Conservation (phyloP, 2,888 invertebrate species). For the Oxytorus armatus region DNA sequence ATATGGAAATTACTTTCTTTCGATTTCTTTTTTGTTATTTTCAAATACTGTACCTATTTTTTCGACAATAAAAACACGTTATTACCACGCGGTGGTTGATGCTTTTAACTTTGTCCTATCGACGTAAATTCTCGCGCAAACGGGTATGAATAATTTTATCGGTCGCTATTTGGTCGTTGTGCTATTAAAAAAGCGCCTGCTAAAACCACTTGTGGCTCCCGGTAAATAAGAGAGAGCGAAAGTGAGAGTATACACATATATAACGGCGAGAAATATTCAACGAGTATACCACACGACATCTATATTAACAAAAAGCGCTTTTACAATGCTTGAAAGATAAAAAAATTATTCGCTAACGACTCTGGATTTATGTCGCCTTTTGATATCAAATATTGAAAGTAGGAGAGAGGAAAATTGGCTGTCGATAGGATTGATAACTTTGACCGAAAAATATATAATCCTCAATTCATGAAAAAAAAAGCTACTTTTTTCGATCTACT, state of each 20-base stretch:
- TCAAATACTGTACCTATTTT: conserved; percentile 1
- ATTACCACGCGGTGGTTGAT: conserved; percentile 4
- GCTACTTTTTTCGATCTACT: background rate
- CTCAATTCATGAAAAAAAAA: background rate
- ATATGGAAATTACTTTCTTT: conserved; percentile 2
- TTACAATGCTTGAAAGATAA: conserved; percentile 33
- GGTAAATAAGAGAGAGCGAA: conserved; percentile 18
- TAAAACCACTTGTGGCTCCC: conserved; percentile 70
- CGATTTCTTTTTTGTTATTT: background rate
- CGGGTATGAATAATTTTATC: conserved; percentile 55
- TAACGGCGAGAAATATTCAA: conserved; percentile 33
- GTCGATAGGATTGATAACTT: background rate
- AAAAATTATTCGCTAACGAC: conserved; percentile 29
- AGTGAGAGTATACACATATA: background rate
- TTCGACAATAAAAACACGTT: conserved; percentile 17
- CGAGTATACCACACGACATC: conserved; percentile 14
- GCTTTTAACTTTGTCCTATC: conserved; percentile 28
- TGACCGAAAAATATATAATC: background rate
- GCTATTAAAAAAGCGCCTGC: conserved; percentile 48
- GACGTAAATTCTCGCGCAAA: conserved; percentile 22
- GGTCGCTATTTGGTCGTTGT: conserved; percentile 31
- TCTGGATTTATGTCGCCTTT: conserved; percentile 3
- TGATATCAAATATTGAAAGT: conserved; percentile 4
- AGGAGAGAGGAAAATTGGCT: background rate
- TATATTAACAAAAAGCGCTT: conserved; percentile 41